These are phyloP conservation scores for Clarias magur DNA, from an alignment of 2,113 vertebrate species.

Conservation along the genomic window DNA sequence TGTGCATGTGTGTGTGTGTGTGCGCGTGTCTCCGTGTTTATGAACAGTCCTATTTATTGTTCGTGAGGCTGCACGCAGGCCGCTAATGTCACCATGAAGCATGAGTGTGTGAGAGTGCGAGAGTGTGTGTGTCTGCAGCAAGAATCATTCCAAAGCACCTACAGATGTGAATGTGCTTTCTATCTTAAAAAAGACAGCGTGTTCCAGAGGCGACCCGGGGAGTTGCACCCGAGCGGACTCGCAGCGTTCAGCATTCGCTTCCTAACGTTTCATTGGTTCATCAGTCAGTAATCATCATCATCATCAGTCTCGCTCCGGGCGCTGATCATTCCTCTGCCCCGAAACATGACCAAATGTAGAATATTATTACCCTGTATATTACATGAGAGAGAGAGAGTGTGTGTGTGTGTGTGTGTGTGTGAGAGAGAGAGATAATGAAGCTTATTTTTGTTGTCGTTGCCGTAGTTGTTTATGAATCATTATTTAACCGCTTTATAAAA, in stretches of 20 bases:
- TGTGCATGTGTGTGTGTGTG: slow-evolving; percentile 8
- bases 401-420: background rate
- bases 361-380: background rate
- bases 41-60: slow-evolving; percentile 13
- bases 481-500: background rate
- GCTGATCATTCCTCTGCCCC: background rate
- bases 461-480: background rate
- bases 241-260: no score
- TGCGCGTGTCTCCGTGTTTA: background rate
- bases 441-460: background rate
- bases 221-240: no score
- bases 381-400: background rate
- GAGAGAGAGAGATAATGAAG: background rate
- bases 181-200: slow-evolving; percentile 28
- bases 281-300: no score
- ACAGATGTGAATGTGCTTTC: slow-evolving; percentile 71
- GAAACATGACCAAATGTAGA: slow-evolving; percentile 14
- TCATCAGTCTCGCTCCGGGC: no score
- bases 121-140: slow-evolving; percentile 48
- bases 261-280: no score
- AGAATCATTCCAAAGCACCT: slow-evolving; percentile 75
- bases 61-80: slow-evolving; percentile 5
- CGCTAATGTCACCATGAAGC: slow-evolving; percentile 56
- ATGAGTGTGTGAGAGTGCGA: slow-evolving; percentile 60
- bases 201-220: no score